Base-by-base conservation (phyloP, 2,888 invertebrate genomes). In the Ennomos fuscantarius region DNA sequence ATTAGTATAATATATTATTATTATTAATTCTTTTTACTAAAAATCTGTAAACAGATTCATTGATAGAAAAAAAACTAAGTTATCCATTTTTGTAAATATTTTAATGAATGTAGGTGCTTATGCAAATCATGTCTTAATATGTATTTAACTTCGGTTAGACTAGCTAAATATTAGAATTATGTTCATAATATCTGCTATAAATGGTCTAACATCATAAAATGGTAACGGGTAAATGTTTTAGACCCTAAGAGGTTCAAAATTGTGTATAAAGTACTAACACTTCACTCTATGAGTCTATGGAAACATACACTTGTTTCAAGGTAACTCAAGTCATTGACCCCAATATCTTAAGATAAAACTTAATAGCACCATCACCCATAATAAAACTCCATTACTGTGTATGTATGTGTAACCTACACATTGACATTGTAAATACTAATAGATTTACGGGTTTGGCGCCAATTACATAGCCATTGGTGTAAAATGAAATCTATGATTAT, bases 261-360 rank as follows among this genome's bases (percentile, higher is more conserved):
- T 31, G 15, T 32, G 8, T 43, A 39, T 39, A 35, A 39, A 37
- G 8, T 9, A 8, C 0, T 40, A 8, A 35, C 41, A 11, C 11
- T 54, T 9, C 13, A 34, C 43, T 32, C 32, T 31, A 37, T 45
- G 45, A 40, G 39, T 8, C 15, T 49, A 50, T 61, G 65, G 62
- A 65, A 63, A 60, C 60, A 59, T 56, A 62, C 62, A 60, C 52
- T 36, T 43, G 47, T 41, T 62, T 67, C 63, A 63, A 67, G 65
- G 62, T 60, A 39, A 51, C 34, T 43, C 8, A 36, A 44, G 60
- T 63, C 59, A 44, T 52, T 55, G 55, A 65, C 60, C 61, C 46
- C 44, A 34, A 43, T 50, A 49, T 55, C 41, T 39, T 48, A 41
- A 55, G 55, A 39, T 61, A 64, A 60, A 56, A 64, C 60, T 60